Evolutionary conservation across 2,113 vertebrate genomes (phyloP).

Genomic region (Gadus chalcogrammus): DNA sequence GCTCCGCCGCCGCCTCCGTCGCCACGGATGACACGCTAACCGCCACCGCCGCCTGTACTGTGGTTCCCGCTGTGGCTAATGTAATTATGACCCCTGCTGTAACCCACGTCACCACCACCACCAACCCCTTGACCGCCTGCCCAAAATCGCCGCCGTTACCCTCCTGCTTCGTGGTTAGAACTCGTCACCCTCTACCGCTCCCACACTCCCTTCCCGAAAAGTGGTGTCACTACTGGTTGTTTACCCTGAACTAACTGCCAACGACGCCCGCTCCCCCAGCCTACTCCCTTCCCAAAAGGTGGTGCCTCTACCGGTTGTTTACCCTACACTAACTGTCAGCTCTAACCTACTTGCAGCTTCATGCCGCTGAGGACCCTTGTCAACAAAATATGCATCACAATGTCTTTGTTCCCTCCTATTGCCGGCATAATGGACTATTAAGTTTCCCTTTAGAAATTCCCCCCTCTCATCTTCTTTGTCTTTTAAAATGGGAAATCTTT

Average conservation of each 20-base stretch:
- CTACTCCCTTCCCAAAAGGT: constrained; percentile 32
- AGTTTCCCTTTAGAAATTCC: not conserved
- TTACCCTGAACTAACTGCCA: constrained; percentile 43
- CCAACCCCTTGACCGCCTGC: not conserved
- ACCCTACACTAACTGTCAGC: constrained; percentile 42
- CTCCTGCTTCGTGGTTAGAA: too few relatives aligned
- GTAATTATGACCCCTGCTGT: constrained; percentile 75
- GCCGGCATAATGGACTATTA: not conserved
- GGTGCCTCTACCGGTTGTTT: constrained; percentile 29
- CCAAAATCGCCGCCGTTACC: too few relatives aligned
- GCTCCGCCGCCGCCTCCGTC: constrained; percentile 44
- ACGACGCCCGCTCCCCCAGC: constrained; percentile 15
- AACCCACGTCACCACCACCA: constrained; percentile 49
- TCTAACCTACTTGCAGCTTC: constrained; percentile 19
- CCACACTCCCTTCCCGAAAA: constrained; percentile 38
- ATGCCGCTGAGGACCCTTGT: not conserved
- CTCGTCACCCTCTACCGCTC: constrained; percentile 42
- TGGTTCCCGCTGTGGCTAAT: constrained; percentile 75
- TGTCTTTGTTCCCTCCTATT: constrained; percentile 31
- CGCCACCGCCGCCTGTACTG: constrained; percentile 62
- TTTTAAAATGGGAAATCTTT: too few relatives aligned
- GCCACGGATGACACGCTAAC: constrained; percentile 68
- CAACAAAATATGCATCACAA: constrained; percentile 3
- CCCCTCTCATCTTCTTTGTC: too few relatives aligned
- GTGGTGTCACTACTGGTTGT: constrained; percentile 33